Evolutionary conservation across 1,140 invertebrate genomes (phyloP), one percentile per base, ranked within the genome.

Genomic region (Brachystomella parvula): DNA sequence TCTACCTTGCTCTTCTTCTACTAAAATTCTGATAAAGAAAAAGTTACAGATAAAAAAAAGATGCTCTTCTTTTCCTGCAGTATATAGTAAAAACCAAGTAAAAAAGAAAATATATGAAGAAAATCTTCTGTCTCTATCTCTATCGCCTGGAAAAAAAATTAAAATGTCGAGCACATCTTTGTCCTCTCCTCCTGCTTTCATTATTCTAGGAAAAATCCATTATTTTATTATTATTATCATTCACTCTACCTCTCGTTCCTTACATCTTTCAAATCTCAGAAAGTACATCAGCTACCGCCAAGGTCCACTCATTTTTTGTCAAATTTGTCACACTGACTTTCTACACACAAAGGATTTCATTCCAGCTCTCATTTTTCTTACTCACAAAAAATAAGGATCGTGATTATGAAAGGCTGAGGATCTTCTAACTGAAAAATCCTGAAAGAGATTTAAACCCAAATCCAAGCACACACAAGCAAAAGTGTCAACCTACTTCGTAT

Each of bases 161-260:
- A 71, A 71, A 71, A 71, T 71, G 66, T 68, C 56, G 53, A 65
- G 26, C 65, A 64, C 63, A 35, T 49, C 61, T 66, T 60, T 63
- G 61, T 65, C 61, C 33, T 44, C 3, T 62, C 9, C 21, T 53
- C 49, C 9, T 53, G 57, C 6, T 15, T 9, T 28, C 57, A 12
- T 29, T 53, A 53, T 53, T 19, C 49, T 15, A 12, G 6, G 3
- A 60, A 26, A 63, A 63, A 47, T 19, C 24, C 44, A 47, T 63
- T 47, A 47, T 47, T 63, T 47, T 49, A 31, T 9, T 39, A 39
- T 3, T 56, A 26, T n/a, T 56, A n/a, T 56, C 49, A 56, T 35
- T 33, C 60, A 33, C 60, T 19, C 31, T 24, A 60, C 28, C 12
- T 60, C 58, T 15, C 21, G 17, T 15, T 24, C 6, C 53, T 21